phyloP scores from a whole-genome alignment of 2,888 invertebrate genomes.

The Heliconius ismenius region DNA sequence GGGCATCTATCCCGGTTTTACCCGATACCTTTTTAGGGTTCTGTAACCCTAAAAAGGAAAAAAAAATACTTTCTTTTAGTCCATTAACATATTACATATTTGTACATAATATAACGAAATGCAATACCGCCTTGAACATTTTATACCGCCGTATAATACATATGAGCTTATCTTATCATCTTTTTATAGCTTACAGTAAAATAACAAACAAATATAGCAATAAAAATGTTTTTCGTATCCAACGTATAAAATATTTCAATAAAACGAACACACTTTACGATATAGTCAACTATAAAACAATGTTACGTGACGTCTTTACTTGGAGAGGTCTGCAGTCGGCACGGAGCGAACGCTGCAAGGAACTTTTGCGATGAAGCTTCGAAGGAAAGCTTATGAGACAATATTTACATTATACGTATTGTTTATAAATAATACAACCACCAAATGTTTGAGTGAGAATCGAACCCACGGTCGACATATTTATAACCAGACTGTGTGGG shows the following conservation, averaged over 20 bases:
- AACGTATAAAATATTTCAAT: slow-evolving; percentile 43
- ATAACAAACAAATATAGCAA: slow-evolving; percentile 37
- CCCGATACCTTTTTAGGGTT: too few species aligned
- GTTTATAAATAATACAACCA: neutral
- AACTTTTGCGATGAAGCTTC: slow-evolving; percentile 6
- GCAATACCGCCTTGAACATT: slow-evolving; percentile 12
- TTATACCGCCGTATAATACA: slow-evolving; percentile 22
- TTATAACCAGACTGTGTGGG: too few species aligned
- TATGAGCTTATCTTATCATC: slow-evolving; percentile 29
- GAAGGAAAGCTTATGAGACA: neutral
- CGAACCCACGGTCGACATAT: too few species aligned
- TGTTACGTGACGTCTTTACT: slow-evolving; percentile 25
- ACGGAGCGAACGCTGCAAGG: neutral
- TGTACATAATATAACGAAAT: neutral
- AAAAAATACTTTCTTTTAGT: neutral
- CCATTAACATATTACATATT: neutral
- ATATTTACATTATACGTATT: neutral
- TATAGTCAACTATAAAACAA: slow-evolving; percentile 39
- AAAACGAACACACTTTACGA: slow-evolving; percentile 42
- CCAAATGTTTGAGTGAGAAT: too few species aligned
- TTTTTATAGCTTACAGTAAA: slow-evolving; percentile 37
- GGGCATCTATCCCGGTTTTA: too few species aligned
- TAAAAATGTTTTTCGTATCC: slow-evolving; percentile 40
- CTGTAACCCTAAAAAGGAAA: too few species aligned
- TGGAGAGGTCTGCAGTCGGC: neutral